Percentiles rank a stretch among this genome's conserved stretches.
Evolutionary conservation across 1,140 invertebrate genomes (phyloP).

Genomic region (Colletes gigas): DNA sequence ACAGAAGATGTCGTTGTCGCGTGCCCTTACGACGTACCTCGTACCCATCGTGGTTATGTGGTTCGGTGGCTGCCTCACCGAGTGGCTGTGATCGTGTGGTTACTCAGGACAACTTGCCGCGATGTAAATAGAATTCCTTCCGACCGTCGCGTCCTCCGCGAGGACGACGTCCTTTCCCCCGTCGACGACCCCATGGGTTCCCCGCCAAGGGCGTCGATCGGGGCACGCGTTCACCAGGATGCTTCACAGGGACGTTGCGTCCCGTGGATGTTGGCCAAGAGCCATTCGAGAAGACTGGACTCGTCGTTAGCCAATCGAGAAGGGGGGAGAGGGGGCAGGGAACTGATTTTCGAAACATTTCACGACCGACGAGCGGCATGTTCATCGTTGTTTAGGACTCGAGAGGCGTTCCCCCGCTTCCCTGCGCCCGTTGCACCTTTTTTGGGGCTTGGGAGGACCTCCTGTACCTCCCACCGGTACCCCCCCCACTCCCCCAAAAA

Average conservation of each 20-base stretch:
- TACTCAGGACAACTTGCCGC: slow-evolving; percentile 56
- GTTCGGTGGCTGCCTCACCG: slow-evolving; percentile 90
- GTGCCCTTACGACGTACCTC: slow-evolving; percentile 87
- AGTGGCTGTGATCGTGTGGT: slow-evolving; percentile 87
- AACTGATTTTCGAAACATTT: not conserved
- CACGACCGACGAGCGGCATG: slow-evolving; percentile 30
- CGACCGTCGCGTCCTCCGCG: not conserved
- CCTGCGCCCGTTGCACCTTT: not conserved
- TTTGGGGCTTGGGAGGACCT: too few species aligned
- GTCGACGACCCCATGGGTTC: not conserved
- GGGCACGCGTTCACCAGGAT: not conserved
- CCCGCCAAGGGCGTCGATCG: not conserved
- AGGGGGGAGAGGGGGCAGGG: too few species aligned
- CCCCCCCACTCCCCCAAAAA: too few species aligned
- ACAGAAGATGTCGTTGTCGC: slow-evolving; percentile 83
- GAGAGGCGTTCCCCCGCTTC: not conserved
- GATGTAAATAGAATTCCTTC: slow-evolving; percentile 74
- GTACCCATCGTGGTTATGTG: slow-evolving; percentile 91
- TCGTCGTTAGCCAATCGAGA: not conserved
- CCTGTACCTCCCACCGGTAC: too few species aligned
- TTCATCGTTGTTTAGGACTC: not conserved
- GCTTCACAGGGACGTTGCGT: not conserved
- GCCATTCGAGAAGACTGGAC: slow-evolving; percentile 13
- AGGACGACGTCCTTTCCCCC: not conserved
- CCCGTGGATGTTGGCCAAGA: not conserved